Base-by-base conservation (phyloP, 2,888 invertebrate species). In the Stomorhina lunata region DNA sequence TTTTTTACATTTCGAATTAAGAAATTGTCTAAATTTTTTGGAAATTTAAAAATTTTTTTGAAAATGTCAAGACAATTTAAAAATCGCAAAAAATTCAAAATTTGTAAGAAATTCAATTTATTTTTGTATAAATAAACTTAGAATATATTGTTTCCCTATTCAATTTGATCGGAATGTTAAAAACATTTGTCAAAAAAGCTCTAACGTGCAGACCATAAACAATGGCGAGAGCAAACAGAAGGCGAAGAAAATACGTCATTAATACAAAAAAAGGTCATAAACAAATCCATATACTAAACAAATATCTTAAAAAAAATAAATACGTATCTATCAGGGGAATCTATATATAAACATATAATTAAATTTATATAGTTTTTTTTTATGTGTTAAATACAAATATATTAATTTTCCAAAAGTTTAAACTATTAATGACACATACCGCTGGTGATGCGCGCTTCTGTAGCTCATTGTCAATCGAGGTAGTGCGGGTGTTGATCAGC, bases 401-500 rank as follows among this genome's bases (percentile, higher is more conserved):
- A n/a, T 37, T 55, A 40, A 27, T 57, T 29, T 32, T 17, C n/a
- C 7, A n/a, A 15, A 1, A 63, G 15, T 22, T 45, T 10, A 15
- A 43, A 59, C 27, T 6, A n/a, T 43, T 3, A 1, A 34, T 32
- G 20, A 9, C 48, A 82, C 82, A 71, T 82, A 82, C 82, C 82
- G 45, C 32, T 34, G 53, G 34, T 71, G 71, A 45, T 48, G 66
- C 9, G 15, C 45, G 59, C 53, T 68, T 27, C 10, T 55, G 66
- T 27, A 29, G 29, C 4, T 66, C 79, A 65, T 71, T 71, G 3
- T 79, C 71, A 15, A 6, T 55, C 3, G 79, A 71, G 29, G 48
- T 55, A 29, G 59, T 72, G 2, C 66, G 75, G 15, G 82, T 79
- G 53, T 82, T 82, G 45, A 82, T 43, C 55, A 79, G 66, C 25